A percentile compares a stretch with the other conserved stretches of the same genome.
Conservation (phyloP, 1,140 invertebrate species). For the Tenebrio molitor region DNA sequence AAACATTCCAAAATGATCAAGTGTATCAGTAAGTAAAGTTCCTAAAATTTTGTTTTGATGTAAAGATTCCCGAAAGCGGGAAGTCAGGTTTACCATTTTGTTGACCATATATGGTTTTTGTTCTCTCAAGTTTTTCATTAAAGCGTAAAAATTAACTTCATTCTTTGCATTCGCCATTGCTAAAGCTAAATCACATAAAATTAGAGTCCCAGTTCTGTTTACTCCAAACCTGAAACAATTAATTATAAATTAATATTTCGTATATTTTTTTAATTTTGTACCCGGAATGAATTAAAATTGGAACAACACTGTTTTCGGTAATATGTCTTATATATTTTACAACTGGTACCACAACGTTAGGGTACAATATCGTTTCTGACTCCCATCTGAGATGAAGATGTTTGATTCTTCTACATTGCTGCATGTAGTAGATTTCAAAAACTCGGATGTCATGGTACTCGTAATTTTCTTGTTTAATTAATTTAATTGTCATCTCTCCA, state of each 20-base stretch:
- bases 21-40: too few relatives aligned
- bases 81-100: background rate
- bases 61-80: too few relatives aligned
- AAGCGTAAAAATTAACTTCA: background rate
- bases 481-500: constrained; percentile 5
- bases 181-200: constrained; percentile 9
- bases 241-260: too few relatives aligned
- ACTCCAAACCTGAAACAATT: constrained; percentile 15
- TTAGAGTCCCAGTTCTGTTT: constrained; percentile 5
- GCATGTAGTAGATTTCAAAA: background rate
- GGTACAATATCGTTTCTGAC: background rate
- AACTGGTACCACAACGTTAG: background rate
- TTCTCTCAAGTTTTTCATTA: constrained; percentile 1
- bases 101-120: constrained; percentile 10
- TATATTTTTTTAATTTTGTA: too few relatives aligned
- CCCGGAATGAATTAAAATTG: constrained; percentile 10
- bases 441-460: background rate
- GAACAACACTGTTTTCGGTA: background rate
- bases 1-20: too few relatives aligned
- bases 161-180: background rate
- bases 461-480: background rate
- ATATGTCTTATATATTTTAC: background rate
- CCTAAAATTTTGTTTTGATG: too few relatives aligned
- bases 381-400: constrained; percentile 6
- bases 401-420: background rate